A percentile compares a stretch with the other conserved stretches of the same genome.
phyloP scores from a whole-genome alignment of 2,888 invertebrate species.

The Drosophila setosimentum region DNA sequence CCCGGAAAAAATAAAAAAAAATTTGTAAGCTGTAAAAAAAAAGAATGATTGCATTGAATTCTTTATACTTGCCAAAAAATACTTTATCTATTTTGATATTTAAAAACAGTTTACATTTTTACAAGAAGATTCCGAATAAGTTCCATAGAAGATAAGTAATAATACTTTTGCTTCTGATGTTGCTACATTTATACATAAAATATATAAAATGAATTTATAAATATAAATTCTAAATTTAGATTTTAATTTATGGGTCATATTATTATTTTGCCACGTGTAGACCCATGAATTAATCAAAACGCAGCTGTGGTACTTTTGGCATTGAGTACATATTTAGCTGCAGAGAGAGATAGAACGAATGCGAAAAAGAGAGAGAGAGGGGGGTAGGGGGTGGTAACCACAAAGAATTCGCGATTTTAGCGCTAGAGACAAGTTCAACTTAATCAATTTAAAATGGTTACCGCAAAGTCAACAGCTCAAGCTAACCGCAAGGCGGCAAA shows the following conservation, averaged over 20 bases:
- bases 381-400: constrained; percentile 3
- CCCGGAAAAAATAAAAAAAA: not conserved
- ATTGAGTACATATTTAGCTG: constrained; percentile 56
- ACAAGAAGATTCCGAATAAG: not conserved
- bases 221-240: not conserved
- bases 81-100: not conserved
- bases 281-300: constrained; percentile 71
- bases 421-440: constrained; percentile 77
- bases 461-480: constrained; percentile 79
- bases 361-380: not conserved
- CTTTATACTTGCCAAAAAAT: not conserved
- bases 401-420: constrained; percentile 32
- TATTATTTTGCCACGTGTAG: not conserved
- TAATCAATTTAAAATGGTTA: constrained; percentile 79
- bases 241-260: not conserved
- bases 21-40: not conserved
- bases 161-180: not conserved
- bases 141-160: not conserved
- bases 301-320: constrained; percentile 54
- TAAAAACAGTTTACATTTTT: not conserved
- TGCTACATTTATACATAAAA: not conserved
- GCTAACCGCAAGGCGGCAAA: constrained; percentile 71
- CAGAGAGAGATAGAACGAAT: not conserved
- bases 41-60: not conserved
- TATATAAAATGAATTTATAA: not conserved